These are phyloP conservation scores for Bombus waltoni DNA, from an alignment of 1,140 invertebrate species.

Conservation along the genomic window DNA sequence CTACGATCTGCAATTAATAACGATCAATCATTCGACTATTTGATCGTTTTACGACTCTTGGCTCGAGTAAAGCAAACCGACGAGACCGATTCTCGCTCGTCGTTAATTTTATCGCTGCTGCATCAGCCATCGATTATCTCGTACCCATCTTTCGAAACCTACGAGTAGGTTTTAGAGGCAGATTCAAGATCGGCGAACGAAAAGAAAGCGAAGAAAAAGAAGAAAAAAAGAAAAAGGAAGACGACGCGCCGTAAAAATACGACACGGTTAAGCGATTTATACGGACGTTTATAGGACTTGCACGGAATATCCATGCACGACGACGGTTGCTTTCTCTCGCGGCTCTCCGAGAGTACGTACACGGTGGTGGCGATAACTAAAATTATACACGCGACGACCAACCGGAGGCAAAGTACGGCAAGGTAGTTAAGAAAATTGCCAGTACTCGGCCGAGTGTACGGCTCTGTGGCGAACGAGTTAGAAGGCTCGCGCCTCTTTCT, in stretches of 20 bases:
- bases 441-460: slow-evolving; percentile 35
- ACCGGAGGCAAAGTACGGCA: slow-evolving; percentile 41
- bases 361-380: slow-evolving; percentile 41
- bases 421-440: slow-evolving; percentile 64
- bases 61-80: neutral
- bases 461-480: slow-evolving; percentile 42
- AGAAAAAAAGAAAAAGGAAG: neutral
- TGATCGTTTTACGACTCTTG: neutral
- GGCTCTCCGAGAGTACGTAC: neutral
- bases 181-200: neutral
- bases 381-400: slow-evolving; percentile 51
- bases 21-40: neutral
- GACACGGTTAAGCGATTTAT: neutral
- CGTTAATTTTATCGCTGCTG: neutral
- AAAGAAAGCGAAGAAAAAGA: neutral
- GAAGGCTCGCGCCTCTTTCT: slow-evolving; percentile 50
- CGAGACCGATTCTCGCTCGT: neutral
- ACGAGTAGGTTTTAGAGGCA: neutral
- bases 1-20: slow-evolving; percentile 47
- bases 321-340: neutral
- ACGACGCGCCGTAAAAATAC: neutral
- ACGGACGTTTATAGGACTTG: neutral
- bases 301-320: neutral
- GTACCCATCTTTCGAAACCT: neutral
- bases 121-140: neutral